phyloP scores from a whole-genome alignment of 2,797 vertebrate species.

The Chrysocyon brachyurus region DNA sequence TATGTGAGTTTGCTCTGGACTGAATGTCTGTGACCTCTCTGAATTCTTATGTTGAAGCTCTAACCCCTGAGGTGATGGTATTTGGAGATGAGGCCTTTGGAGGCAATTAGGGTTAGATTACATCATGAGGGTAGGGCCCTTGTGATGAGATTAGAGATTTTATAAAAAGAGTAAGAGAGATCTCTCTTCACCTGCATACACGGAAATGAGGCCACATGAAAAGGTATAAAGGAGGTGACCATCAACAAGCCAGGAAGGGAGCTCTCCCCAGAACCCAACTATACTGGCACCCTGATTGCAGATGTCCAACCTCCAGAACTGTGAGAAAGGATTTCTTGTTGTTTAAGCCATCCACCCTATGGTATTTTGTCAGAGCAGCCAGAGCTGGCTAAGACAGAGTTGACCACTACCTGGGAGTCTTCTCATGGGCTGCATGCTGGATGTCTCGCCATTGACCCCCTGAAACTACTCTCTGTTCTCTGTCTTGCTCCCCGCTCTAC shows the following conservation, averaged over 20 bases:
- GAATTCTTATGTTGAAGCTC: background rate
- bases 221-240: background rate
- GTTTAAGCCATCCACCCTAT: background rate
- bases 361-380: background rate
- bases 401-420: background rate
- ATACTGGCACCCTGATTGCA: background rate
- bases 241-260: background rate
- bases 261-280: background rate
- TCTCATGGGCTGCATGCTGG: background rate
- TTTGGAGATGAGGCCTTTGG: background rate
- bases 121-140: background rate
- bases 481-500: background rate
- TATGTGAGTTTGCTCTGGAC: background rate
- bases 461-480: background rate
- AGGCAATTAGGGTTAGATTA: background rate
- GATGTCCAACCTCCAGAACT: background rate
- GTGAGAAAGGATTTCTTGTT: background rate
- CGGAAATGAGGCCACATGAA: background rate
- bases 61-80: background rate
- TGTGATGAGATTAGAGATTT: background rate
- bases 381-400: background rate
- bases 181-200: background rate
- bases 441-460: background rate
- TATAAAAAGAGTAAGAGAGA: background rate
- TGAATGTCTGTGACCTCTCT: background rate